phyloP scores from a whole-genome alignment of 2,113 vertebrate genomes.

The Sorex fumeus region DNA sequence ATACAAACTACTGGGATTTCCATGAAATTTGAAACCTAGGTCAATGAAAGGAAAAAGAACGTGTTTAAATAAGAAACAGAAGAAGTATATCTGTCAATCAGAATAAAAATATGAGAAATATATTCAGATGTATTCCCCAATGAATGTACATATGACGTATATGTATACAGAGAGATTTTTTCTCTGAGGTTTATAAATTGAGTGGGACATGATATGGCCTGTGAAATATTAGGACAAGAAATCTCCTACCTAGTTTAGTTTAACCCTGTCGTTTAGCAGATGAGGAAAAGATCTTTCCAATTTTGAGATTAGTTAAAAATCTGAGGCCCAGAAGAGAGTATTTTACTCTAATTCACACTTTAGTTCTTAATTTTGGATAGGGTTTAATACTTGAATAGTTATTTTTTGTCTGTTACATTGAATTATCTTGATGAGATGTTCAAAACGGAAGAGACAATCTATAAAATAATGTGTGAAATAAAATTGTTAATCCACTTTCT shows the following conservation, averaged over 20 bases:
- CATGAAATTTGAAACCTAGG: not conserved
- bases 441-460: not conserved
- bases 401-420: not conserved
- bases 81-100: not conserved
- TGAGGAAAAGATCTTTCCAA: not conserved
- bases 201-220: not conserved
- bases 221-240: constrained; percentile 10
- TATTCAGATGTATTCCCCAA: not conserved
- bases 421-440: not conserved
- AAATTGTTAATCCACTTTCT: not conserved
- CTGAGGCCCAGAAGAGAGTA: not conserved
- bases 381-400: not conserved
- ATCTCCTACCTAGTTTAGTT: not conserved
- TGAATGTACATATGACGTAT: not conserved
- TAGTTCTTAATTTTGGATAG: not conserved
- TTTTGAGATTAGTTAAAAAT: not conserved
- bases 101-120: not conserved
- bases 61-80: constrained; percentile 45
- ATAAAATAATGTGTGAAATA: not conserved
- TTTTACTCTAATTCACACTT: not conserved
- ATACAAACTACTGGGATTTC: not conserved
- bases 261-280: not conserved
- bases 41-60: not conserved
- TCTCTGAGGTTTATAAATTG: not conserved
- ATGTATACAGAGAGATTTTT: not conserved